Percentiles rank a stretch among this genome's conserved stretches.
These are phyloP conservation scores for Lordiphosa stackelbergi DNA, from an alignment of 1,140 invertebrate genomes.

Conservation along the genomic window DNA sequence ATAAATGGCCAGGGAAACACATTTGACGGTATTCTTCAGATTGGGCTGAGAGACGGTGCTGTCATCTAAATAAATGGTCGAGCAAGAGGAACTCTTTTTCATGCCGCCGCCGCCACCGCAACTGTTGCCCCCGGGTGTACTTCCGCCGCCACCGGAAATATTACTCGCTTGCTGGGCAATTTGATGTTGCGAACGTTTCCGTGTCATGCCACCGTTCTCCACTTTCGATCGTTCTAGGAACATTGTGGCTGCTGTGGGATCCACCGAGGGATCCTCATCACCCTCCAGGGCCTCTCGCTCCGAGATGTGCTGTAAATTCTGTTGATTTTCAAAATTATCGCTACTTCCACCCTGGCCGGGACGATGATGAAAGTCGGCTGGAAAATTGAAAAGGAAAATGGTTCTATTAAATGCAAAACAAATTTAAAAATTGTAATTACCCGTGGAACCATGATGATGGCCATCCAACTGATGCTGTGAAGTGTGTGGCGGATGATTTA, in stretches of 20 bases:
- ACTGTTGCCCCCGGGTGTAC: slow-evolving; percentile 75
- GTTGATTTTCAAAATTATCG: slow-evolving; percentile 79
- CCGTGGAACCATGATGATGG: slow-evolving; percentile 40
- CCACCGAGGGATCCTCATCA: slow-evolving; percentile 95
- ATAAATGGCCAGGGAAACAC: slow-evolving; percentile 99
- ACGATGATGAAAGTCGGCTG: slow-evolving; percentile 63
- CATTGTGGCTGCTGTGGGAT: slow-evolving; percentile 95
- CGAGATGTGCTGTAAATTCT: slow-evolving; percentile 98
- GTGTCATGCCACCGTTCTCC: slow-evolving; percentile 93
- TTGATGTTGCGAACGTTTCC: slow-evolving; percentile 94
- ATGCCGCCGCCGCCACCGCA: slow-evolving; percentile 81
- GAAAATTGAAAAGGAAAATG: too few species aligned
- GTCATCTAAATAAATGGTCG: slow-evolving; percentile 98
- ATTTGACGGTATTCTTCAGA: slow-evolving; percentile 99
- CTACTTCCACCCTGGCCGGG: slow-evolving; percentile 37
- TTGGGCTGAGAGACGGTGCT: slow-evolving; percentile 99
- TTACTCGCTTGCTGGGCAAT: slow-evolving; percentile 78
- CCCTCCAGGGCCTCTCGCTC: slow-evolving; percentile 96
- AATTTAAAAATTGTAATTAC: too few species aligned
- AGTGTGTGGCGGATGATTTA: slow-evolving; percentile 73
- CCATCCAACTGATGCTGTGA: slow-evolving; percentile 71
- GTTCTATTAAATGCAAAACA: too few species aligned
- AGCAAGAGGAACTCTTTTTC: slow-evolving; percentile 99
- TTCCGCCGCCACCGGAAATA: slow-evolving; percentile 40
- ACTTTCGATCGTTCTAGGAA: slow-evolving; percentile 97